A percentile compares a stretch with the other conserved stretches of the same genome.
Conservation (phyloP, 2,797 vertebrate species). For the Oophaga sylvatica region DNA sequence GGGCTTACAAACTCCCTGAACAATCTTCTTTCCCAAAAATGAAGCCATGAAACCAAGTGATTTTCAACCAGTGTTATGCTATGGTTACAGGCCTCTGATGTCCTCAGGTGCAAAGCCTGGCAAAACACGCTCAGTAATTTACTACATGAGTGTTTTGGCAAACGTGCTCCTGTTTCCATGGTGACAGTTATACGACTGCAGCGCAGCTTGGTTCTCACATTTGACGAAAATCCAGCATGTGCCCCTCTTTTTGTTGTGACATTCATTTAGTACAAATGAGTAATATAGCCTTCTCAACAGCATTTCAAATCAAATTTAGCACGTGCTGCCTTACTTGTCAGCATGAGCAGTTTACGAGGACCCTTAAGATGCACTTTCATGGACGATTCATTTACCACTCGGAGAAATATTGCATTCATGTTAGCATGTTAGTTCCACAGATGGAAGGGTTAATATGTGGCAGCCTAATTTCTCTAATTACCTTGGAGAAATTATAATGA, state of each 20-base stretch:
- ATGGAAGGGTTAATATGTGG: slow-evolving; percentile 18
- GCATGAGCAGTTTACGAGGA: neutral
- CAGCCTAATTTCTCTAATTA: slow-evolving; percentile 16
- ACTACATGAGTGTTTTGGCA: slow-evolving; percentile 35
- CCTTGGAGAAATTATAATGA: slow-evolving; percentile 9
- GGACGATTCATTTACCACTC: neutral
- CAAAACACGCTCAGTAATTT: slow-evolving; percentile 32
- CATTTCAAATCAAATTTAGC: neutral
- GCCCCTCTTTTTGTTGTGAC: neutral
- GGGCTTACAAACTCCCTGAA: slow-evolving; percentile 55
- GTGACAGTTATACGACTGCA: slow-evolving; percentile 6
- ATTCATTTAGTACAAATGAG: neutral
- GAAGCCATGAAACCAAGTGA: slow-evolving; percentile 38
- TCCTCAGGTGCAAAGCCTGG: slow-evolving; percentile 48
- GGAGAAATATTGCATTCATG: neutral
- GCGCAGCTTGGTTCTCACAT: neutral
- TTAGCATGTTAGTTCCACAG: neutral
- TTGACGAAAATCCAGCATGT: neutral
- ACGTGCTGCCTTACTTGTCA: neutral
- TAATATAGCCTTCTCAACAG: slow-evolving; percentile 7
- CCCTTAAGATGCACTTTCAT: neutral
- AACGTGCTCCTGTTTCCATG: slow-evolving; percentile 40
- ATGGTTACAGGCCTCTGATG: slow-evolving; percentile 40
- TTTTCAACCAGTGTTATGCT: slow-evolving; percentile 29
- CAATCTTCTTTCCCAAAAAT: slow-evolving; percentile 53